Percentiles rank a stretch among this genome's conserved stretches.
phyloP scores from a whole-genome alignment of 2,113 vertebrate genomes.

The Tragelaphus buxtoni region DNA sequence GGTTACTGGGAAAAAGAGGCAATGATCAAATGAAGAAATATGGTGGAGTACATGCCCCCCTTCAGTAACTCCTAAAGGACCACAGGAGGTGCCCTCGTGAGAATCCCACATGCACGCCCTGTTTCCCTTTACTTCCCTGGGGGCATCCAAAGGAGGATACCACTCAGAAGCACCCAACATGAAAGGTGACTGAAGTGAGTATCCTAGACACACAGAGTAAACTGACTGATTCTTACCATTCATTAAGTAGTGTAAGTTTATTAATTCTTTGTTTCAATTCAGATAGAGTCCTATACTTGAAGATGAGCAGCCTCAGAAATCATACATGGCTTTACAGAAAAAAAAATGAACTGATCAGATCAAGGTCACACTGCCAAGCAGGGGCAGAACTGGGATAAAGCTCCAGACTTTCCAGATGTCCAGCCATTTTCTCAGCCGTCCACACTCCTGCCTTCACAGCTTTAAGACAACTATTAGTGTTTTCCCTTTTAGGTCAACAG shows the following conservation, averaged over 20 bases:
- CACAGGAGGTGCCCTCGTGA: neutral
- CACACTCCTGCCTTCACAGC: neutral
- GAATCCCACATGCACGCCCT: rapidly evolving
- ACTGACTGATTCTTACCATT: neutral
- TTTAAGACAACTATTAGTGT: neutral
- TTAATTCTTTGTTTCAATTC: neutral
- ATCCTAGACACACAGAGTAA: neutral
- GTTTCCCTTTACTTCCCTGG: neutral
- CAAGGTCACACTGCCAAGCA: neutral
- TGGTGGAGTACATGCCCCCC: neutral
- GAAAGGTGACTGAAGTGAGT: neutral
- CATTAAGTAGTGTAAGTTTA: neutral
- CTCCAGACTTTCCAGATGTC: neutral
- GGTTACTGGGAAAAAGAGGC: neutral
- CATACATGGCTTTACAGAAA: neutral
- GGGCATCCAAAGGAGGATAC: neutral
- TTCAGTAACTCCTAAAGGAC: neutral
- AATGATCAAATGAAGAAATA: neutral
- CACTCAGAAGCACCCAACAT: neutral
- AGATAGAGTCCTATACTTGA: neutral
- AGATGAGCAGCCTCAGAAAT: neutral
- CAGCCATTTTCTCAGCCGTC: neutral
- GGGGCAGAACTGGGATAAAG: neutral
- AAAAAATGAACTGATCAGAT: neutral
- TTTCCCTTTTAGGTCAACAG: neutral